phyloP scores from a whole-genome alignment of 30 jellyfish, hydroid and myxozoan species.

The Catostylus mosaicus region DNA sequence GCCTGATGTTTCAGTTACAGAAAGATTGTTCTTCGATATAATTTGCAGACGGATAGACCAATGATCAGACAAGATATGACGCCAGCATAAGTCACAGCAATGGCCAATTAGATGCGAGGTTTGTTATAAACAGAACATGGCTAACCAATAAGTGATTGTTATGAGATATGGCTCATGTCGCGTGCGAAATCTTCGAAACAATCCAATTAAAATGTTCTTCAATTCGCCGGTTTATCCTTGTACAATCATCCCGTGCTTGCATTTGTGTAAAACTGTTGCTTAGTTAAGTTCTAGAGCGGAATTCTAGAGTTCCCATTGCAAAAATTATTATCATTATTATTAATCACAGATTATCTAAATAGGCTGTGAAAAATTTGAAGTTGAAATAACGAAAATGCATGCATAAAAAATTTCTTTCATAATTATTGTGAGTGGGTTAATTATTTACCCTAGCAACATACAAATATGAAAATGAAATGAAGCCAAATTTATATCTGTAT shows the following conservation, averaged over 20 bases:
- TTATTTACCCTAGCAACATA: too few species aligned
- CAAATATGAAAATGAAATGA: too few species aligned
- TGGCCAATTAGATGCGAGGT: conserved; percentile 73
- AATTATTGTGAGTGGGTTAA: too few species aligned
- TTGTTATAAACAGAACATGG: conserved; percentile 39
- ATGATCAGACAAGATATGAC: conserved; percentile 73
- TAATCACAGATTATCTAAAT: too few species aligned
- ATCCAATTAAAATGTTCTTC: conserved; percentile 33
- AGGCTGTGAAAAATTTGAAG: too few species aligned
- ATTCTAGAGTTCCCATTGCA: too few species aligned
- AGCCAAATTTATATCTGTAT: too few species aligned
- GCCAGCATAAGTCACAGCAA: conserved; percentile 59
- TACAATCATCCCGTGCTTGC: background rate
- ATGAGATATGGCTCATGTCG: conserved; percentile 47
- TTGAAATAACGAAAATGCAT: too few species aligned
- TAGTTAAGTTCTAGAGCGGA: too few species aligned
- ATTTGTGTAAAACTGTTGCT: too few species aligned
- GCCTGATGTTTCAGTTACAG: conserved; percentile 46
- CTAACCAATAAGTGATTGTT: conserved; percentile 55
- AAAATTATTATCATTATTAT: too few species aligned
- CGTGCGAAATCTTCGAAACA: conserved; percentile 58
- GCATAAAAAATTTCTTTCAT: too few species aligned
- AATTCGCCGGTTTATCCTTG: conserved; percentile 8
- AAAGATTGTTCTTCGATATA: conserved; percentile 49
- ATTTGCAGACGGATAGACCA: conserved; percentile 68